phyloP scores from a whole-genome alignment of 2,113 vertebrate species.

The Carassius carassius region DNA sequence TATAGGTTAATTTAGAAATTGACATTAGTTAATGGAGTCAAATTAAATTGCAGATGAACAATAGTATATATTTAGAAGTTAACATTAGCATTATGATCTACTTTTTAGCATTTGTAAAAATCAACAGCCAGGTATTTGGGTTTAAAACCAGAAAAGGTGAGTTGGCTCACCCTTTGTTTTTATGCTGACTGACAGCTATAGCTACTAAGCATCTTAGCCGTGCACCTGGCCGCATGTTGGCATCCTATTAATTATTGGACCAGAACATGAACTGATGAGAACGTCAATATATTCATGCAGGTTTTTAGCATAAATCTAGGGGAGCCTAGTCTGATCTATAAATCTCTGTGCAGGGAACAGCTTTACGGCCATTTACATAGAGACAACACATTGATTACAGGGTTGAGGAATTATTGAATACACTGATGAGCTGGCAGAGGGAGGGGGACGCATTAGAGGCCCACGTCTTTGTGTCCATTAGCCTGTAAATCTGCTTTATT shows the following conservation, averaged over 20 bases:
- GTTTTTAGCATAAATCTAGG: conserved; percentile 73
- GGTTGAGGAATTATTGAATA: conserved; percentile 68
- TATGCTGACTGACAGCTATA: conserved; percentile 60
- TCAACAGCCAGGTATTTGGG: background rate
- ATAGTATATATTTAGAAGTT: background rate
- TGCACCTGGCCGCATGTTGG: conserved; percentile 71
- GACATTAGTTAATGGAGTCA: background rate
- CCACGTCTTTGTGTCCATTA: conserved; percentile 58
- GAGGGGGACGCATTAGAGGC: conserved; percentile 60
- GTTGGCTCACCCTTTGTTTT: conserved; percentile 20
- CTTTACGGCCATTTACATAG: conserved; percentile 73
- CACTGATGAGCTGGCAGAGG: conserved; percentile 53
- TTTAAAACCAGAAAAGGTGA: conserved; percentile 19
- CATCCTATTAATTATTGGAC: conserved; percentile 71
- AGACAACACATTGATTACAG: conserved; percentile 74
- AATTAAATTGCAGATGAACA: background rate
- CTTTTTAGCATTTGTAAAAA: background rate
- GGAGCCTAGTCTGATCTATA: conserved; percentile 65
- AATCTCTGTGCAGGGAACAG: conserved; percentile 65
- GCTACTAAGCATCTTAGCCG: conserved; percentile 63
- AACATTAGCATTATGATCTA: background rate
- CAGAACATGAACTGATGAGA: conserved; percentile 65
- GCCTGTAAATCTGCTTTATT: conserved; percentile 72
- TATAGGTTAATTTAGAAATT: background rate
- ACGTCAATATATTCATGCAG: conserved; percentile 75